Base-by-base conservation (phyloP, 2,113 vertebrate genomes). In the Synchiropus splendidus region DNA sequence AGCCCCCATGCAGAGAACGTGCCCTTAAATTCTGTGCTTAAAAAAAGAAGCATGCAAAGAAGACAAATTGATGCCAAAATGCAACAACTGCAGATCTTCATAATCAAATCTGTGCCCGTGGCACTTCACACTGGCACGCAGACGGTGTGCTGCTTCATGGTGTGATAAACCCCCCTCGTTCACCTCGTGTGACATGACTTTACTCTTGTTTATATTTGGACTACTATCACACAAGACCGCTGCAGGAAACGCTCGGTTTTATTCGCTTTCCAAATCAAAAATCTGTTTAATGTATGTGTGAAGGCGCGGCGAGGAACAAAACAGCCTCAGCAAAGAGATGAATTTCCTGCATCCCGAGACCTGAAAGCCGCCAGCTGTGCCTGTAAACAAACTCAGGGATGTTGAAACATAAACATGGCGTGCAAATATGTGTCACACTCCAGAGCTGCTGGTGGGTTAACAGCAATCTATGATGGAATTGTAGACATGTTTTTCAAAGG, bases 231-330 rank as follows among this genome's bases (percentile, higher is more conserved):
- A 50, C 27, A 54, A 38, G 21, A 53, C 34, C 30, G 56, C 57
- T 15, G 35, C 16, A 39, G 58, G 39, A 54, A 40, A 21, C 32
- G 1, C 41, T 34, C 33, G 47, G 2, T 51, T 45, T 33, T 5
- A 1, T 57, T 46, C 16, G 54, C 42, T 34, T 45, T 46, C 30
- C 46, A 65, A 51, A 66, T 55, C 45, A 49, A 37, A 50, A 56
- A 71, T 64, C 41, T 64, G 52, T 31, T 68, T 58, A 56, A 67
- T 35, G 45, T 32, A 44, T 36, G 45, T 18, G 12, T 42, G 50
- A 43, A 49, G 35, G 5, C 5, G 53, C 47, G 14, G 39, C 39
- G n/a, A 56, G 21, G 14, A 15, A 32, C 39, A 56, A 51, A 39
- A 54, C 17, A n/a, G 2, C 34, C 21, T 1, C 18, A 27, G 38